These are phyloP conservation scores for Globodera rostochiensis DNA, from an alignment of 1,140 invertebrate species.

Conservation along the genomic window DNA sequence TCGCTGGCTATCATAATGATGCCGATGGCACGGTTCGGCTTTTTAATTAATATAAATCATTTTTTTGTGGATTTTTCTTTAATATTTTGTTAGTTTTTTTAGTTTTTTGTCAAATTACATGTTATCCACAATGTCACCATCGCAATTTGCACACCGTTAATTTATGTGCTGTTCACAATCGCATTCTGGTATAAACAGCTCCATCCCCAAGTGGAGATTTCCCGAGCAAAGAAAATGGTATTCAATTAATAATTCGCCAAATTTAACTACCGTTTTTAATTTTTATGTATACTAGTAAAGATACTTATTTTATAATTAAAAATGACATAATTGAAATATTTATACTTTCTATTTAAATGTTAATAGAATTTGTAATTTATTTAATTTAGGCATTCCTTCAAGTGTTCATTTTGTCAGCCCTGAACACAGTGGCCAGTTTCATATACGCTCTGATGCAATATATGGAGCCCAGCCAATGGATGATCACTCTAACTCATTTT, in stretches of 20 bases:
- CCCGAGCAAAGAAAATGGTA: slow-evolving; percentile 12
- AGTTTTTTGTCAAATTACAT: slow-evolving; percentile 1
- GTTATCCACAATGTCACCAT: slow-evolving; percentile 4
- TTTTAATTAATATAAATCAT: neutral
- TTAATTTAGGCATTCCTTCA: slow-evolving; percentile 12
- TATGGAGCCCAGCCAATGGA: neutral
- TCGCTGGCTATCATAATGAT: slow-evolving; percentile 9
- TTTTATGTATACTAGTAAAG: neutral
- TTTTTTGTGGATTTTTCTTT: neutral
- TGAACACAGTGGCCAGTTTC: slow-evolving; percentile 7
- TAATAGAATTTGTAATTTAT: neutral
- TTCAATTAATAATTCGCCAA: neutral
- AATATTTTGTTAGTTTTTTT: neutral
- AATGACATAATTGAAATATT: no score
- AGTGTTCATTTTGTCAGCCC: slow-evolving; percentile 8
- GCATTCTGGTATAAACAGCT: slow-evolving; percentile 2
- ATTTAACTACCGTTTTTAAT: neutral
- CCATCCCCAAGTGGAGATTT: neutral
- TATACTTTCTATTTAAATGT: neutral
- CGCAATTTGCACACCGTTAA: slow-evolving; percentile 2
- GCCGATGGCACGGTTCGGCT: neutral
- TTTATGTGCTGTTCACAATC: slow-evolving; percentile 15
- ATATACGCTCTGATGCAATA: slow-evolving; percentile 10
- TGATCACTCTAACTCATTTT: slow-evolving; percentile 22
- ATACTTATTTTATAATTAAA: neutral